A percentile compares a stretch with the other conserved stretches of the same genome.
Conservation (phyloP, 2,888 invertebrate genomes). For the Melikaiella ostensackeni region DNA sequence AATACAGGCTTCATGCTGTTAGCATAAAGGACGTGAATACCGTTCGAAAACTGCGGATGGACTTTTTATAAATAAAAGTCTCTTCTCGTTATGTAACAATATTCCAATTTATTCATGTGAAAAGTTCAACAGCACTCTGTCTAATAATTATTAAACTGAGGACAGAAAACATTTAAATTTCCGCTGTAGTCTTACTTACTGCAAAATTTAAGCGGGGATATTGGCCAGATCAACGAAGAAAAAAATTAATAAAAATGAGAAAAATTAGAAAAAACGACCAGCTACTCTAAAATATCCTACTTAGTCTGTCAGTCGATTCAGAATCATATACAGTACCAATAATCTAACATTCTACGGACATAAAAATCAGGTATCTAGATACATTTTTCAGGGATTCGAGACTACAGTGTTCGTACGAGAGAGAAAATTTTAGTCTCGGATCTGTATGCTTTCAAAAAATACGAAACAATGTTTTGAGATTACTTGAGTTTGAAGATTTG, state of each 20-base stretch:
- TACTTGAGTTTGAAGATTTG: constrained; percentile 11
- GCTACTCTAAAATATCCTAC: neutral
- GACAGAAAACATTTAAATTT: constrained; percentile 39
- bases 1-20: neutral
- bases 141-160: constrained; percentile 50
- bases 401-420: neutral
- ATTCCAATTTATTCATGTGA: constrained; percentile 66
- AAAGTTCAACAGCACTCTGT: constrained; percentile 68
- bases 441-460: neutral
- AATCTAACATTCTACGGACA: constrained; percentile 10
- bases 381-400: constrained; percentile 12
- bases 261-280: neutral
- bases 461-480: neutral
- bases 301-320: constrained; percentile 24
- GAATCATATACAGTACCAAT: constrained; percentile 25
- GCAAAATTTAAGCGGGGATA: constrained; percentile 12
- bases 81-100: constrained; percentile 54
- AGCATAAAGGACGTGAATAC: neutral
- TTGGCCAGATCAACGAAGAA: neutral
- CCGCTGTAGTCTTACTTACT: neutral
- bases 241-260: constrained; percentile 4
- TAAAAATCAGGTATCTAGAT: constrained; percentile 12
- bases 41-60: constrained; percentile 21
- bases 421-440: constrained; percentile 19
- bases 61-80: constrained; percentile 28